Evolutionary conservation across 2,797 vertebrate species (phyloP), one percentile per base, ranked within the genome.

Genomic region (Sylvilagus floridanus): DNA sequence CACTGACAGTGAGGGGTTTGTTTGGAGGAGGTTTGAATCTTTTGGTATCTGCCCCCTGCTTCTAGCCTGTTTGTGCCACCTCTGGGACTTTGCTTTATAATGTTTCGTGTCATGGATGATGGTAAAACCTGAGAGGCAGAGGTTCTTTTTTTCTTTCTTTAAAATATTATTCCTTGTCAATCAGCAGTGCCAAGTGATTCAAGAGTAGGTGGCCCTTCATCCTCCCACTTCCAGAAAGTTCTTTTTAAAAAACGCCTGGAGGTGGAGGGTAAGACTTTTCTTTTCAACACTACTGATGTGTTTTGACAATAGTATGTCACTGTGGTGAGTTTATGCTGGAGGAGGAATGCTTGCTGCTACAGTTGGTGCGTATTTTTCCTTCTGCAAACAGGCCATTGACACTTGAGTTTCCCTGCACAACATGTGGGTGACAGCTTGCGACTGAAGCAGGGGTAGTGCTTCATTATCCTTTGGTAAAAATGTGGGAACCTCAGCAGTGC

Each of bases 181-280:
- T 97, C 75, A 96, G 32, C 75, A 90, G 87, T 94, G 76, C 77
- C 92, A 94, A 92, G 26, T 93, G 90, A 95, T 92, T 96, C 76
- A 92, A 94, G 90, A 95, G 96, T 97, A 83, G 97, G 96, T 94
- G 88, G 94, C 77, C 83, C 77, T 93, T 95, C 75, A 88, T 96
- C 93, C 72, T 96, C 94, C 96, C 72, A 96, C 94, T 97, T 97
- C 93, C 90, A 96, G 79, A 97, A 97, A 97, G 75, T 97, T 96
- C 78, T 96, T 96, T 95, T 88, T 93, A 95, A 96, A 47, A 75
- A 72, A 60, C 84, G 16, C 88, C 84, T 89, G 88, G 84, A 24
- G 77, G 84, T 95, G 92, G 92, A 69, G 57, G 81, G 87, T n/a
- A 95, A 96, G 85, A 88, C 72, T 95, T 91, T 92, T 91, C 90